phyloP scores from a whole-genome alignment of 2,888 invertebrate genomes.

The Acleris sparsana region DNA sequence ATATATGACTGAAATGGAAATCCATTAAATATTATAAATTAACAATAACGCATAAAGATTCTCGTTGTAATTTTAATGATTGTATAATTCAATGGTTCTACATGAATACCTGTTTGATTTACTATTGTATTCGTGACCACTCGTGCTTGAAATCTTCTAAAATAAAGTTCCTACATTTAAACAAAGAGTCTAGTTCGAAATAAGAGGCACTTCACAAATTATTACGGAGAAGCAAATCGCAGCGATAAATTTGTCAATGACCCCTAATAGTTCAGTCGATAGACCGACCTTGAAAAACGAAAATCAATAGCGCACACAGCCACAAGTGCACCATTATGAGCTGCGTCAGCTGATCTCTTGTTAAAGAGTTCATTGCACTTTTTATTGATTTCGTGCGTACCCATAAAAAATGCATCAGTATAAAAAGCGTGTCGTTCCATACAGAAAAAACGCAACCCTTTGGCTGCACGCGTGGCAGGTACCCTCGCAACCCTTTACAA shows the following conservation, averaged over 20 bases:
- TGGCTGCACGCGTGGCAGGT: slow-evolving; percentile 77
- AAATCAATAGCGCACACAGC: slow-evolving; percentile 72
- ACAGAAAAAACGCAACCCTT: slow-evolving; percentile 79
- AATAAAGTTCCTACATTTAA: too few relatives aligned
- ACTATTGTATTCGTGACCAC: too few relatives aligned
- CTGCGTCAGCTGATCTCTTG: slow-evolving; percentile 76
- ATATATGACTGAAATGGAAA: too few relatives aligned
- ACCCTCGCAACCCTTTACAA: slow-evolving; percentile 81
- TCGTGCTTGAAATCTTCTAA: too few relatives aligned
- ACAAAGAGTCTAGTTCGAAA: too few relatives aligned
- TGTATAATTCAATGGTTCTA: too few relatives aligned
- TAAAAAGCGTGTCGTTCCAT: slow-evolving; percentile 66
- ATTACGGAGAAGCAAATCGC: not conserved
- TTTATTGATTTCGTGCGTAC: slow-evolving; percentile 65
- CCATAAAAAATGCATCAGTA: slow-evolving; percentile 68
- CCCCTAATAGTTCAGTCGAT: slow-evolving; percentile 37
- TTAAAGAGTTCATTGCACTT: slow-evolving; percentile 77
- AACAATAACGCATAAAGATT: too few relatives aligned
- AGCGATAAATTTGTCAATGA: slow-evolving; percentile 11
- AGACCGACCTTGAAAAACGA: slow-evolving; percentile 69
- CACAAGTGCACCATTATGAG: slow-evolving; percentile 76
- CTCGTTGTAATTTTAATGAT: too few relatives aligned
- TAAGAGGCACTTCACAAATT: not conserved
- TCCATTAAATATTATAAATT: too few relatives aligned
- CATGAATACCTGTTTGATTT: too few relatives aligned